Conservation (phyloP, 1,140 invertebrate species). For the Pygmarrhopalites habei region DNA sequence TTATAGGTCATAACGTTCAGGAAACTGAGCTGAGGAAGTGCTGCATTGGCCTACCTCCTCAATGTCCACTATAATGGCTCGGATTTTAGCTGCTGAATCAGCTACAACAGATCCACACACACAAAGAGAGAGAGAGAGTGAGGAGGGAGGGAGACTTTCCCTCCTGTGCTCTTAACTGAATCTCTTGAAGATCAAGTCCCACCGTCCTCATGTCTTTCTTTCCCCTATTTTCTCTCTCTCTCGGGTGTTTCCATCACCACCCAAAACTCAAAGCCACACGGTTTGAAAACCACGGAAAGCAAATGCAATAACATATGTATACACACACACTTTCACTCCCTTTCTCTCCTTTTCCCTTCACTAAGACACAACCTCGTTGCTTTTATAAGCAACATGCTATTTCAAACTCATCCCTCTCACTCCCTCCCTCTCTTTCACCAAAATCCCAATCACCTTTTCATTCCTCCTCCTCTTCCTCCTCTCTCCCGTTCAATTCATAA, state of each 20-base stretch:
- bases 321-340: too few species aligned
- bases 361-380: background rate
- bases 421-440: background rate
- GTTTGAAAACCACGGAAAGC: too few species aligned
- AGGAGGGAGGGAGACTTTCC: too few species aligned
- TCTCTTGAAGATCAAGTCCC: too few species aligned
- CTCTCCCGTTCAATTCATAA: slow-evolving; percentile 12
- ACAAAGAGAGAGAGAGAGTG: too few species aligned
- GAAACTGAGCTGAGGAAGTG: too few species aligned
- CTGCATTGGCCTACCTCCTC: slow-evolving; percentile 37
- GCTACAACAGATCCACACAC: slow-evolving; percentile 21
- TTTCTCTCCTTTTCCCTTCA: too few species aligned
- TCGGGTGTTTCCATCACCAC: background rate
- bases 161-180: too few species aligned
- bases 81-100: slow-evolving; percentile 37
- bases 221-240: background rate
- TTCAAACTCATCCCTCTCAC: background rate
- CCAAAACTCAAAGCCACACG: too few species aligned
- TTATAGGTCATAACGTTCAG: slow-evolving; percentile 41
- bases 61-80: slow-evolving; percentile 38
- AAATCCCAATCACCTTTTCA: slow-evolving; percentile 25
- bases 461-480: slow-evolving; percentile 5
- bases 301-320: too few species aligned
- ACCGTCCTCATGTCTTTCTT: slow-evolving; percentile 18
- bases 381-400: background rate